A percentile compares a stretch with the other conserved stretches of the same genome.
phyloP scores from a whole-genome alignment of 1,140 invertebrate genomes.

The Lasaia peninsularis region DNA sequence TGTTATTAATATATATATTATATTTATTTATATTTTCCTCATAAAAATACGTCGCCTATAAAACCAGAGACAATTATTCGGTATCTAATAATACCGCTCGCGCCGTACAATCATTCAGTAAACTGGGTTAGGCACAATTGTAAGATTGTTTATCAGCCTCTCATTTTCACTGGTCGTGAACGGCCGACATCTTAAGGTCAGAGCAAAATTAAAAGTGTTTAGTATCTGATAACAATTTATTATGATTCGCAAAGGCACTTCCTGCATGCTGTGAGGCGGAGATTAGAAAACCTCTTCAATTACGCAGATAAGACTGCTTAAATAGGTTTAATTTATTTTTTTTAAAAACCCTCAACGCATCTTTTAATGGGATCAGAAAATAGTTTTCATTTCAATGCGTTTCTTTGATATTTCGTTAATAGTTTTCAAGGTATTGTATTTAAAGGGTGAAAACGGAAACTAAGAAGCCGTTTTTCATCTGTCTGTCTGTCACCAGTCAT shows the following conservation, averaged over 20 bases:
- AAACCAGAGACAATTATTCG: neutral
- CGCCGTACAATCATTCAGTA: neutral
- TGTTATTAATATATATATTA: no score
- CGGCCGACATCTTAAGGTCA: constrained; percentile 64
- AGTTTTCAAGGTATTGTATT: no score
- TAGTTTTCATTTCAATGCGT: no score
- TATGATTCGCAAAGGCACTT: constrained; percentile 4
- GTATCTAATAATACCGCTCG: neutral
- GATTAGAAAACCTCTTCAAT: constrained; percentile 9
- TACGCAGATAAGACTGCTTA: neutral
- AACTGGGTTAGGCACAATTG: constrained; percentile 43
- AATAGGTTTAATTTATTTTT: neutral
- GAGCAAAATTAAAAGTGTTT: constrained; percentile 72
- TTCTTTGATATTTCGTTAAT: no score
- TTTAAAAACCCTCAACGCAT: no score
- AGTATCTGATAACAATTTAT: constrained; percentile 34
- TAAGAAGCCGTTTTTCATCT: no score
- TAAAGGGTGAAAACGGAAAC: no score
- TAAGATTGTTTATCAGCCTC: constrained; percentile 65
- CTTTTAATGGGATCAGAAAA: no score
- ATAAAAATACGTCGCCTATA: no score
- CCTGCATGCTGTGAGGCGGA: constrained; percentile 1
- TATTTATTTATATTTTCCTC: no score
- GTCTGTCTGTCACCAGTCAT: no score
- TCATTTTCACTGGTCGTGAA: constrained; percentile 51